Percentiles rank a stretch among this genome's conserved stretches.
These are phyloP conservation scores for Artemia franciscana DNA, from an alignment of 1,140 invertebrate species.

Conservation along the genomic window DNA sequence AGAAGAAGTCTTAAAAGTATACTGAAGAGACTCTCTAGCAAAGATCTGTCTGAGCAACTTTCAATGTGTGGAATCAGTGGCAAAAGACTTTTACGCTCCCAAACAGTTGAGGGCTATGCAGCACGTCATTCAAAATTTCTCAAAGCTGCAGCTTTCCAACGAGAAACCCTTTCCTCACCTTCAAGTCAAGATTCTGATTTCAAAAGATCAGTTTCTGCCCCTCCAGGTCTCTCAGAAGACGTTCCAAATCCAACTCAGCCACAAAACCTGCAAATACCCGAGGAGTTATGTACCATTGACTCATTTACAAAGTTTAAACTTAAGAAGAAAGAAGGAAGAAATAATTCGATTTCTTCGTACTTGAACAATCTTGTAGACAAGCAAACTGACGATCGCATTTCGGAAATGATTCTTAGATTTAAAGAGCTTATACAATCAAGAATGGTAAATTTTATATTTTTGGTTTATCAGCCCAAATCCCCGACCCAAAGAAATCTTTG, in stretches of 20 bases:
- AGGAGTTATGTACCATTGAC: constrained; percentile 49
- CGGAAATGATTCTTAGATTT: constrained; percentile 11
- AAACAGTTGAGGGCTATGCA: constrained; percentile 52
- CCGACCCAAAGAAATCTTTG: no score
- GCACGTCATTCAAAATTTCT: constrained; percentile 60
- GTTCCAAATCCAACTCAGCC: neutral
- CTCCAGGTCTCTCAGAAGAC: neutral
- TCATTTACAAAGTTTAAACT: constrained; percentile 45
- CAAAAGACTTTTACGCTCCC: constrained; percentile 36
- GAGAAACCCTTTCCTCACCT: neutral
- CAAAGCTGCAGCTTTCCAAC: constrained; percentile 23
- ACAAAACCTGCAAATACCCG: constrained; percentile 15
- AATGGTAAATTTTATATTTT: constrained; percentile 10
- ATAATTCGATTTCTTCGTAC: neutral
- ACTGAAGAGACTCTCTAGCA: constrained; percentile 43
- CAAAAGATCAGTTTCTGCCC: neutral
- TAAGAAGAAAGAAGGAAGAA: constrained; percentile 40
- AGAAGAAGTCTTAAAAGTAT: constrained; percentile 57
- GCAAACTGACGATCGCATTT: constrained; percentile 10
- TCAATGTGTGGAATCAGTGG: constrained; percentile 14
- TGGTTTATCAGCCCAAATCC: constrained; percentile 2
- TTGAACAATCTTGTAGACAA: neutral
- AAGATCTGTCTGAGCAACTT: constrained; percentile 9
- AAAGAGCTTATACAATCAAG: constrained; percentile 11
- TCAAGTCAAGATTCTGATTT: neutral